phyloP scores from a whole-genome alignment of 2,797 vertebrate genomes.

The Chiloscyllium punctatum region DNA sequence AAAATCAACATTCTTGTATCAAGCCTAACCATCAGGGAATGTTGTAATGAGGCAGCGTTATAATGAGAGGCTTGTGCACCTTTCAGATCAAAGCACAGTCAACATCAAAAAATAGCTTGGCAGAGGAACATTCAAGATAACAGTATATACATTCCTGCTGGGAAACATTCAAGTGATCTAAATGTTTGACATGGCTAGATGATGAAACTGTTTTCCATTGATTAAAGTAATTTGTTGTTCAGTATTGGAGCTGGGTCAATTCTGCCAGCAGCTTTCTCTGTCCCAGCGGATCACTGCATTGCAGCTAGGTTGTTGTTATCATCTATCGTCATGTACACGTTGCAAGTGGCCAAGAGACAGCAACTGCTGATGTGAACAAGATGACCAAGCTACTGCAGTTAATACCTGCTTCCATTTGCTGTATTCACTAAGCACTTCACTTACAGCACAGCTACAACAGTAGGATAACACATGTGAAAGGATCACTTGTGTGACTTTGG shows the following conservation, averaged over 20 bases:
- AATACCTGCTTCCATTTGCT: not conserved
- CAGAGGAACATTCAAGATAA: not conserved
- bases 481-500: not conserved
- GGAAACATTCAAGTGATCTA: conserved; percentile 4
- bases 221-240: conserved; percentile 11
- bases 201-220: not conserved
- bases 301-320: not conserved
- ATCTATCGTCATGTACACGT: no score
- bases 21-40: not conserved
- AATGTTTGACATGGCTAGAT: not conserved
- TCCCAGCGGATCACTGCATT: not conserved
- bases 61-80: not conserved
- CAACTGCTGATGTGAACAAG: not conserved
- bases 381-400: not conserved
- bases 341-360: not conserved
- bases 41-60: not conserved
- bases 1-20: not conserved
- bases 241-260: not conserved
- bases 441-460: not conserved
- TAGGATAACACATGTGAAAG: not conserved
- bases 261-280: not conserved
- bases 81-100: not conserved
- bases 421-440: not conserved
- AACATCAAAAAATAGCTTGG: not conserved
- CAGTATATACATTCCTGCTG: not conserved